Conservation (phyloP, 2,888 invertebrate species). For the Odontothrips loti region DNA sequence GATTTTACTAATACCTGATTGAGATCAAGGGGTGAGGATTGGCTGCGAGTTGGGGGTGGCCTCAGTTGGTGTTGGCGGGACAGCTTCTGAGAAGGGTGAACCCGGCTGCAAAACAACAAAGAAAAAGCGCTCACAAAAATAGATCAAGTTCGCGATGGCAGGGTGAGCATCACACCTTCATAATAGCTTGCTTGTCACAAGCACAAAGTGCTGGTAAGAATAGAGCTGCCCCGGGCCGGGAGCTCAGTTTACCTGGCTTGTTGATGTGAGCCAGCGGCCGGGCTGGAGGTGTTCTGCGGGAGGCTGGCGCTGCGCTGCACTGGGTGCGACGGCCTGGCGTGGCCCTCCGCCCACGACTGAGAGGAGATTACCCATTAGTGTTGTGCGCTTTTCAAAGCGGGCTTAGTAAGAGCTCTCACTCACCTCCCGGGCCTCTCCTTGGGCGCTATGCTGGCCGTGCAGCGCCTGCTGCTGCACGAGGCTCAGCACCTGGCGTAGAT, state of each 20-base stretch:
- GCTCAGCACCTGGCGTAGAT: not conserved
- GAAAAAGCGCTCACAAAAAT: not conserved
- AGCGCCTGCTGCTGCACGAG: not conserved
- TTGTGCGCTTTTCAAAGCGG: not conserved
- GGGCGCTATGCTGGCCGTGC: not conserved
- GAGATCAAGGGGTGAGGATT: slow-evolving; percentile 50
- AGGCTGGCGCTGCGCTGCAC: slow-evolving; percentile 40
- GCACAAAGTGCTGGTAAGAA: too few relatives aligned
- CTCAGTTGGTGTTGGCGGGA: not conserved
- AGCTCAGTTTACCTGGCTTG: slow-evolving; percentile 34
- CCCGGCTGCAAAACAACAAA: not conserved
- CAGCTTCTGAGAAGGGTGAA: not conserved
- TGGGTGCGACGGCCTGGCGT: slow-evolving; percentile 34
- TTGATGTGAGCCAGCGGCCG: slow-evolving; percentile 33
- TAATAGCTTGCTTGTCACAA: too few relatives aligned
- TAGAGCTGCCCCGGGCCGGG: not conserved
- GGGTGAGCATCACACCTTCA: too few relatives aligned
- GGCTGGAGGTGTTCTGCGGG: slow-evolving; percentile 38
- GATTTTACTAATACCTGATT: slow-evolving; percentile 39
- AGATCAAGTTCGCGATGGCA: not conserved
- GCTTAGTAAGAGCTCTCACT: not conserved
- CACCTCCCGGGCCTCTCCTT: not conserved
- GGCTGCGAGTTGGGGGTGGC: slow-evolving; percentile 42
- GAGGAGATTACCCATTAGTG: not conserved
- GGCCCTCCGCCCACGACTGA: not conserved